These are phyloP conservation scores for Oncorhynchus gorbuscha DNA, from an alignment of 2,113 vertebrate genomes.

Conservation along the genomic window DNA sequence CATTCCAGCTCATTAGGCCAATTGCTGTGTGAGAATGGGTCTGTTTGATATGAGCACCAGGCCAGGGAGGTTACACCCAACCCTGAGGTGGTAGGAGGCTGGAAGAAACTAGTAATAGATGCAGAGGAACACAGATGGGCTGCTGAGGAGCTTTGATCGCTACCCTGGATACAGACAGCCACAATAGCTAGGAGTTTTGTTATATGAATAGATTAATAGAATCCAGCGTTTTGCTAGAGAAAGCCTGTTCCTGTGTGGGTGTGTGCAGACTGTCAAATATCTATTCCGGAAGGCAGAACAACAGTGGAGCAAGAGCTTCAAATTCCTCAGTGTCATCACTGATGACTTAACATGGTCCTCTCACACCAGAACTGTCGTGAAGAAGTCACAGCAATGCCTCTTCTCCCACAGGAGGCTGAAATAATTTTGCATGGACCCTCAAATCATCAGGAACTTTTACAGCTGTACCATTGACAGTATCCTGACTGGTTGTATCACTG, in stretches of 20 bases:
- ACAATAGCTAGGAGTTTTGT: constrained; percentile 8
- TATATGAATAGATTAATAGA: not conserved
- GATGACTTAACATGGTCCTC: too few relatives aligned
- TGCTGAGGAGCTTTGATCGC: constrained; percentile 34
- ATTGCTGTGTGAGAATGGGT: constrained; percentile 33
- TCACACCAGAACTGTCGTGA: too few relatives aligned
- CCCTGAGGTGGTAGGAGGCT: constrained; percentile 2
- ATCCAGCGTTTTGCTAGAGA: not conserved
- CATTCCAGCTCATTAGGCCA: constrained; percentile 33
- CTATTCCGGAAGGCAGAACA: too few relatives aligned
- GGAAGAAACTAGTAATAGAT: constrained; percentile 23
- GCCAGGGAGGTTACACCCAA: constrained; percentile 29
- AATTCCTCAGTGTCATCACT: too few relatives aligned
- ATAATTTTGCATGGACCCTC: too few relatives aligned
- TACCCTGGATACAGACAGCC: constrained; percentile 12
- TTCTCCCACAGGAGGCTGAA: too few relatives aligned
- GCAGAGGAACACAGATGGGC: constrained; percentile 15
- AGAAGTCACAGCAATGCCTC: too few relatives aligned
- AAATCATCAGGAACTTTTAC: too few relatives aligned
- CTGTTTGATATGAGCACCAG: constrained; percentile 27
- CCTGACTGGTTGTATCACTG: too few relatives aligned
- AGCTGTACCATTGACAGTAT: too few relatives aligned
- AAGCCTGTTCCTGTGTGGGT: not conserved
- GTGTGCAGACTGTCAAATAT: not conserved
- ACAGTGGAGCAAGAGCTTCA: too few relatives aligned